Conservation (phyloP, 2,797 vertebrate species). For the Nyctibius grandis region DNA sequence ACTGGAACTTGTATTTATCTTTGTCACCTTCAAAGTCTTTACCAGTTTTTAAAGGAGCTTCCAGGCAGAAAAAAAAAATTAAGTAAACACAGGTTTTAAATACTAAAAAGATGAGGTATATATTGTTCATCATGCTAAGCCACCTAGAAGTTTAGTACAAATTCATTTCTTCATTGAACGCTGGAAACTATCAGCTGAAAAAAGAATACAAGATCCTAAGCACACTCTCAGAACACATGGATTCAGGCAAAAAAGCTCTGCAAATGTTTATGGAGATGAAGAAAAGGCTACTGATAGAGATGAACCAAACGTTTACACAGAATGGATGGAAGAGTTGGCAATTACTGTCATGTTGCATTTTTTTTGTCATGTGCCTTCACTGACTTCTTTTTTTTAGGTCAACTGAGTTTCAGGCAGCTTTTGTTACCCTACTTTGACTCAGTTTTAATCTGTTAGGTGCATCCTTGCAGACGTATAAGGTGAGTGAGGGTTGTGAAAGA, state of each 20-base stretch:
- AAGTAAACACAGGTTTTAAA: neutral
- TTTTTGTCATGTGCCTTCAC: neutral
- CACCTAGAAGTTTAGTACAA: neutral
- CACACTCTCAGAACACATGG: neutral
- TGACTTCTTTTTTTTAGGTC: neutral
- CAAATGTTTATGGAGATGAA: neutral
- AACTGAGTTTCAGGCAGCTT: neutral
- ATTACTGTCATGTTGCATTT: neutral
- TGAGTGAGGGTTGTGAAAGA: neutral
- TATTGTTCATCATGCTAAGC: neutral
- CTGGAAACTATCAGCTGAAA: neutral
- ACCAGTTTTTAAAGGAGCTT: neutral
- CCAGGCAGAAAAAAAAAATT: neutral
- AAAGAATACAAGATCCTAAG: neutral
- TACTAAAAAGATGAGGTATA: neutral
- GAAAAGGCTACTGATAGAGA: neutral
- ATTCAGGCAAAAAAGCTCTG: neutral
- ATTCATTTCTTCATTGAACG: neutral
- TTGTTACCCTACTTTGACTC: neutral
- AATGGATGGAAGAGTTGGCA: neutral
- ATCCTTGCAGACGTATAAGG: neutral
- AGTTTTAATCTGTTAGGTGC: neutral
- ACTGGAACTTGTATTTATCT: neutral
- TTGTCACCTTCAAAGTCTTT: neutral
- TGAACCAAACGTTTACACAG: accelerated